Evolutionary conservation across 2,113 vertebrate species (phyloP), one percentile per base, ranked within the genome.

Genomic region (Peromyscus californicus): DNA sequence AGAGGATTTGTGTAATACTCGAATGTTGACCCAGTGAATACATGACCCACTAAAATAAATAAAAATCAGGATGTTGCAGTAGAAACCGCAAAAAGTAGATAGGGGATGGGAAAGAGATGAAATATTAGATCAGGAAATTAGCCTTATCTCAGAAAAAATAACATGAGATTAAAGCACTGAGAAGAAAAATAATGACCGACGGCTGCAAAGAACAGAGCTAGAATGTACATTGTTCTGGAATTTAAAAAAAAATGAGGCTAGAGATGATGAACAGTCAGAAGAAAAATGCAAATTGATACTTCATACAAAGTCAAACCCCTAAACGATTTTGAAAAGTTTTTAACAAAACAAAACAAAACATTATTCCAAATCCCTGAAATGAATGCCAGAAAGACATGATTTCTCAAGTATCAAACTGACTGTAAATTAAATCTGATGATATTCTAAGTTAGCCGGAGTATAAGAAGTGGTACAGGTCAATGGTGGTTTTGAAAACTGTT

Each of bases 31-130:
- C 48, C 29, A 39, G 11, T 57, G 79, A 96, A 61, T 76, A 31
- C 57, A 87, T 74, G 89, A 54, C 70, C 51, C 67, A 51, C 57
- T 85, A 94, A 94, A 95, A 89, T 69, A 80, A 87, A 89, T 69
- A 91, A 54, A 91, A 75, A 91, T 59, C 26, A 67, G 57, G 88
- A 70, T 57, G 74, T 65, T 36, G n/a, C 5, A 42, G 45, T 69
- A 15, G 59, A 94, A 95, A 69, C 24, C 54, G 10, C n/a, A 75
- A 80, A 97, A 91, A 39, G 17, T 82, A 90, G 22, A 33, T 89
- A 86, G 88, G n/a, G 85, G 21, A 80, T 5, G 12, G 22, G 90
- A 42, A 42, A 57, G 45, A 72, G 45, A 45, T 93, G 85, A 61
- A 65, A 96, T 67, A 89, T 29, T 39, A 75, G 54, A 84, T 75